Base-by-base conservation (phyloP, 2,113 vertebrate species). In the Mormyrus iriodes region DNA sequence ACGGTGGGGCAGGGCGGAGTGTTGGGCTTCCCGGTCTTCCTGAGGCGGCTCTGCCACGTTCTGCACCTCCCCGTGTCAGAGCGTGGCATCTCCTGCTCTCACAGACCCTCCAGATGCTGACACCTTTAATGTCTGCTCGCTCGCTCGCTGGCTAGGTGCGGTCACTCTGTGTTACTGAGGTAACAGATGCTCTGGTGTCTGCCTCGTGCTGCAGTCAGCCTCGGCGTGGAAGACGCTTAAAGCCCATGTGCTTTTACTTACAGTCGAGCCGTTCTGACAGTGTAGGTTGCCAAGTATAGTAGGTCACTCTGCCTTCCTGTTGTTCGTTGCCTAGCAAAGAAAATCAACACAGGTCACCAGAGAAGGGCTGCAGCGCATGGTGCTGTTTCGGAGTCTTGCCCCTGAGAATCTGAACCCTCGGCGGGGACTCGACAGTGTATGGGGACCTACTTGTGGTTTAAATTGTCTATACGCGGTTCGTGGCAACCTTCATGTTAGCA, bases 281-380 rank as follows among this genome's bases (percentile, higher is more conserved):
- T 42, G 13, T 52, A 84, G 51, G 51, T 44, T 84, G 39, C 88
- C 88, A 61, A 85, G 35, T 35, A 52, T 17, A 82, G 39, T 17
- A 61, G 88, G 88, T 61, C 76, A 84, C 79, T 85, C 58, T 48
- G 39, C 52, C 69, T 39, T 88, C 35, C 31, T 39, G 42, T 53
- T 53, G 31, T 79, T 12, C 51, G 88, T 89, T 49, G 88, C 88
- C 79, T 65, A 89, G 88, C 79, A 89, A 84, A 89, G 79, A 42
- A 58, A 61, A 89, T 55, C 51, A 89, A 85, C 51, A 89, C 39
- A 49, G 13, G 42, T 52, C 51, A 58, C 42, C 4, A 44, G 53
- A 83, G 15, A 46, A 27, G 76, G 19, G 17, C 46, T 46, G 39
- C 49, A 55, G 15, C 3, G 9, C 27, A 13, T 48, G 46, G 46